Evolutionary conservation across 2,797 vertebrate species (phyloP), one percentile per base, ranked within the genome.

Genomic region (Moxostoma hubbsi): DNA sequence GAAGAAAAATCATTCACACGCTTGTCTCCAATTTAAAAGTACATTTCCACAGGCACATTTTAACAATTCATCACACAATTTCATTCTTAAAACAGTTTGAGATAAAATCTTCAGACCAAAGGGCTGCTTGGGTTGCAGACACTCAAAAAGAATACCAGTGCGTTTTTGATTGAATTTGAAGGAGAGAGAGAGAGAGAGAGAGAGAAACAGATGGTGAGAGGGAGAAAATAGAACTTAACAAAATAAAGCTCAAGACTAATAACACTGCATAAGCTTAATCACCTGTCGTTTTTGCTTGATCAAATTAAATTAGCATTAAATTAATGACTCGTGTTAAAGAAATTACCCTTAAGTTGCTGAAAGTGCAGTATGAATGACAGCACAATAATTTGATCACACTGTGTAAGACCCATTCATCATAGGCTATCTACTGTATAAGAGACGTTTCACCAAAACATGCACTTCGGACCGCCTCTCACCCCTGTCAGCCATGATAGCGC

Each of bases 401-500:
- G 43, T 70, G 47, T 16, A 45, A 36, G 45, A 80, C 46, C n/a
- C 58, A 61, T 76, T 76, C 54, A 67, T 15, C 13, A 59, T 10
- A 75, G 4, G 36, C 36, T 36, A 36, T 36, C 36, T 36, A 36
- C 36, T 69, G 49, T 55, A 46, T 55, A 13, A 5, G 24, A 81
- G 65, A 64, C 46, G 55, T 61, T 64, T 80, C 69, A 72, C 43
- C 49, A 67, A 66, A 61, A 73, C 72, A 71, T 76, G 57, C 67
- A 72, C 7, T 61, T 73, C 53, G 43, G 53, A 81, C 12, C 15
- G 18, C 16, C n/a, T 36, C 49, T 12, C 62, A 7, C n/a, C 67
- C 54, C 82, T 87, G 88, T 86, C 89, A 92, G 81, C 58, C 71
- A 45, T 81, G 69, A 81, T 66, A 46, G 46, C 76, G 58, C 45